phyloP scores from a whole-genome alignment of 2,797 vertebrate genomes.

The Allobates femoralis region DNA sequence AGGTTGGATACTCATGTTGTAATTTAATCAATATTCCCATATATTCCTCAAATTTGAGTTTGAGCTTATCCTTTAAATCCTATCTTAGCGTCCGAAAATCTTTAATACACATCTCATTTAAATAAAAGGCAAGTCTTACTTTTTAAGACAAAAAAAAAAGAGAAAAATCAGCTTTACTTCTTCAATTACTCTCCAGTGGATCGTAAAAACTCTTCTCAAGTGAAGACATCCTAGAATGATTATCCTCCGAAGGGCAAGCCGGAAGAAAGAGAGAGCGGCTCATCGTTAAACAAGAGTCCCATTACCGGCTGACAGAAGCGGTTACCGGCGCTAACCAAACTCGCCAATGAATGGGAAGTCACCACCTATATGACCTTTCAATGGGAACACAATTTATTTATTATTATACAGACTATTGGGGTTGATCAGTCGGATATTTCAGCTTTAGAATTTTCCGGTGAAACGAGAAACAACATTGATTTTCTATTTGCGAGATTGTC shows the following conservation, averaged over 20 bases:
- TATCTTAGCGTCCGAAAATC: neutral
- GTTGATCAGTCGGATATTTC: constrained; percentile 4
- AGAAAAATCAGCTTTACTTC: neutral
- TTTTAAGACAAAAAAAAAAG: neutral
- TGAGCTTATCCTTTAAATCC: neutral
- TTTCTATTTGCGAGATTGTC: neutral
- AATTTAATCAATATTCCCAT: neutral
- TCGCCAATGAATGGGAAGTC: neutral
- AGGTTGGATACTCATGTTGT: too few relatives aligned
- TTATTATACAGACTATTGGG: neutral
- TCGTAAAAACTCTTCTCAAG: constrained; percentile 12
- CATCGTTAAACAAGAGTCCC: constrained; percentile 14
- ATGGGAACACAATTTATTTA: constrained; percentile 22
- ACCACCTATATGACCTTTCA: neutral
- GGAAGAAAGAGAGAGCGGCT: neutral
- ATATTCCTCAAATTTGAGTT: neutral
- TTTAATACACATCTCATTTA: neutral
- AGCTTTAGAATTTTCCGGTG: neutral
- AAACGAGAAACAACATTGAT: constrained; percentile 13
- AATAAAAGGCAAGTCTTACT: constrained; percentile 7
- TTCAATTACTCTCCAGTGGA: constrained; percentile 15
- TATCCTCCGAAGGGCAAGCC: constrained; percentile 5
- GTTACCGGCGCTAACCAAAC: constrained; percentile 5
- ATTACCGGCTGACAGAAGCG: constrained; percentile 21
- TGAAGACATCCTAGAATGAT: constrained; percentile 35